Percentiles rank a stretch among this genome's conserved stretches.
phyloP scores from a whole-genome alignment of 2,113 vertebrate genomes.

The Hippocampus guttulatus region DNA sequence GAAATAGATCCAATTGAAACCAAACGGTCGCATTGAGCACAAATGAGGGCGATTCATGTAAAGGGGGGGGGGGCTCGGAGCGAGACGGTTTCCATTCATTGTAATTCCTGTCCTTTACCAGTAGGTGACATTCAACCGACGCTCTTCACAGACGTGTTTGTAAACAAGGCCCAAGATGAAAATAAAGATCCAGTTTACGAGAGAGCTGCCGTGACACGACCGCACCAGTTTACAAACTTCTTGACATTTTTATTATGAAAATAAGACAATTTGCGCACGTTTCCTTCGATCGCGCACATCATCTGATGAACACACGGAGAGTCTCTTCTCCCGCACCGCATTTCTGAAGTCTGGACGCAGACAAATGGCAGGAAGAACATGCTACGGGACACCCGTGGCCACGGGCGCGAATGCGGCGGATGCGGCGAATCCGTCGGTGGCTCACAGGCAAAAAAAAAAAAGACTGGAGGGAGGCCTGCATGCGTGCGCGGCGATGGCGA shows the following conservation, averaged over 20 bases:
- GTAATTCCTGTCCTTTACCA: slow-evolving; percentile 10
- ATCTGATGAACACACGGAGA: slow-evolving; percentile 45
- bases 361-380: slow-evolving; percentile 24
- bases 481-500: slow-evolving; percentile 4
- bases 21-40: too few species aligned
- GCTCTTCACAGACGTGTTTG: too few species aligned
- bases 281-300: slow-evolving; percentile 65
- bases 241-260: slow-evolving; percentile 75
- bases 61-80: too few species aligned
- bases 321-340: slow-evolving; percentile 43
- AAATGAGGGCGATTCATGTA: too few species aligned
- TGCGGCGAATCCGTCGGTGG: slow-evolving; percentile 21
- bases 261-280: slow-evolving; percentile 70
- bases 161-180: too few species aligned
- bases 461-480: slow-evolving; percentile 7
- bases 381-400: slow-evolving; percentile 19
- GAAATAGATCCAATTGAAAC: too few species aligned
- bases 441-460: slow-evolving; percentile 26
- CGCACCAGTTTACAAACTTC: slow-evolving; percentile 41
- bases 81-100: too few species aligned
- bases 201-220: neutral
- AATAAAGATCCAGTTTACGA: too few species aligned
- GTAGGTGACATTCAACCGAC: slow-evolving; percentile 9
- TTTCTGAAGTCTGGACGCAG: slow-evolving; percentile 27
- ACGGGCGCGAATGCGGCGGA: slow-evolving; percentile 19